Conservation (phyloP, 2,797 vertebrate species). For the Pachyuromys duprasi region DNA sequence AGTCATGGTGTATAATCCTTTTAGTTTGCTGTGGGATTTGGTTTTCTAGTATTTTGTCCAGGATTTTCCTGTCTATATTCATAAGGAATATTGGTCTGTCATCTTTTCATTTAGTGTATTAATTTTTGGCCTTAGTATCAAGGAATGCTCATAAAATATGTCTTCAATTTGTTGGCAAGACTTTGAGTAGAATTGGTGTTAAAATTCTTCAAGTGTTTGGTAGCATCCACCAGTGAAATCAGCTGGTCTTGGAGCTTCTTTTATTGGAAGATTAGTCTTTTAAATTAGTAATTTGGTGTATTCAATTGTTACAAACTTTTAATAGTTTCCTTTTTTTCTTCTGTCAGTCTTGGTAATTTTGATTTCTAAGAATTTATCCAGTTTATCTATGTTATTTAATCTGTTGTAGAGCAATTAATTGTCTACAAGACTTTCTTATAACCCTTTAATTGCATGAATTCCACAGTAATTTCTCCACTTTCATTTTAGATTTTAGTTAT, state of each 20-base stretch:
- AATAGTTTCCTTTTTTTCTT: constrained; percentile 2
- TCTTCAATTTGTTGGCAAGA: not conserved
- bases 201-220: not conserved
- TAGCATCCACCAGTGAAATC: not conserved
- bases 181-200: not conserved
- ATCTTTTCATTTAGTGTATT: not conserved
- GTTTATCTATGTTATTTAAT: not conserved
- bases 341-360: not conserved
- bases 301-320: not conserved
- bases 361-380: not conserved
- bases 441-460: not conserved
- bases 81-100: constrained; percentile 29
- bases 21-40: constrained; percentile 39
- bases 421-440: not conserved
- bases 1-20: constrained; percentile 49
- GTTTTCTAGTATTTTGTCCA: constrained; percentile 45
- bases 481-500: not conserved
- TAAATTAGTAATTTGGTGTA: not conserved
- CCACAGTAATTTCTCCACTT: not conserved
- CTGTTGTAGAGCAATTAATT: not conserved
- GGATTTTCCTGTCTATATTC: constrained; percentile 50
- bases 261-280: not conserved
- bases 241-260: not conserved
- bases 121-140: not conserved
- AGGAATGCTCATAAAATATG: constrained; percentile 2